phyloP scores from a whole-genome alignment of 1,140 invertebrate genomes.

The Araneus ventricosus region DNA sequence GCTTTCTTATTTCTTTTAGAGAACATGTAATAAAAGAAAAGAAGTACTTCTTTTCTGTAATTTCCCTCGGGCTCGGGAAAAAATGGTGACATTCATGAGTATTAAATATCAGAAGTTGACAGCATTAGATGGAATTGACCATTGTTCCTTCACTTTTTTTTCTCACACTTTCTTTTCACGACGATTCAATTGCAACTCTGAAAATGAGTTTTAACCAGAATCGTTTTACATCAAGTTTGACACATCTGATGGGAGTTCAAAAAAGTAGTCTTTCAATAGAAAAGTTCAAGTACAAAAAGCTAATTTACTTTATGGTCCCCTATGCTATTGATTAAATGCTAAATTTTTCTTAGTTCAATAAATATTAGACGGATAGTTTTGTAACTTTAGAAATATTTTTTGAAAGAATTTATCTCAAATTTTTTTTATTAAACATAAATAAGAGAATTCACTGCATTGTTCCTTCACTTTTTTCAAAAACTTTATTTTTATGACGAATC shows the following conservation, averaged over 20 bases:
- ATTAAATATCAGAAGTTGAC: conserved; percentile 58
- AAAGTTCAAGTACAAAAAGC: neutral
- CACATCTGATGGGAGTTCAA: conserved; percentile 3
- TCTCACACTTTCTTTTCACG: neutral
- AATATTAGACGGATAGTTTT: no score
- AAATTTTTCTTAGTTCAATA: no score
- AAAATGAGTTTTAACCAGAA: conserved; percentile 17
- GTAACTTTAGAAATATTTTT: no score
- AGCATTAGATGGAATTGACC: conserved; percentile 31
- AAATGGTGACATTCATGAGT: conserved; percentile 47
- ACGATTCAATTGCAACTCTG: neutral
- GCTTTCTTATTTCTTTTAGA: neutral
- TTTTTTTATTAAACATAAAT: no score
- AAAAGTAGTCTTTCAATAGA: neutral
- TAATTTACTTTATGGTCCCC: neutral
- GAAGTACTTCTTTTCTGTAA: conserved; percentile 41
- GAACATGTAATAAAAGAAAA: conserved; percentile 40
- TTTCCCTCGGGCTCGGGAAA: conserved; percentile 25
- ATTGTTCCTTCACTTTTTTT: conserved; percentile 21
- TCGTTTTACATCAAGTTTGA: conserved; percentile 35
- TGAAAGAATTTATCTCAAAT: no score
- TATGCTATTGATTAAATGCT: neutral
- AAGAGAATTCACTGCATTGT: neutral
- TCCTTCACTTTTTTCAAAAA: neutral
- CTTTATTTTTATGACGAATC: neutral